These are phyloP conservation scores for Ophiothrix spiculata DNA, from an alignment of 35 echinoderm and acorn worm species.

Conservation along the genomic window DNA sequence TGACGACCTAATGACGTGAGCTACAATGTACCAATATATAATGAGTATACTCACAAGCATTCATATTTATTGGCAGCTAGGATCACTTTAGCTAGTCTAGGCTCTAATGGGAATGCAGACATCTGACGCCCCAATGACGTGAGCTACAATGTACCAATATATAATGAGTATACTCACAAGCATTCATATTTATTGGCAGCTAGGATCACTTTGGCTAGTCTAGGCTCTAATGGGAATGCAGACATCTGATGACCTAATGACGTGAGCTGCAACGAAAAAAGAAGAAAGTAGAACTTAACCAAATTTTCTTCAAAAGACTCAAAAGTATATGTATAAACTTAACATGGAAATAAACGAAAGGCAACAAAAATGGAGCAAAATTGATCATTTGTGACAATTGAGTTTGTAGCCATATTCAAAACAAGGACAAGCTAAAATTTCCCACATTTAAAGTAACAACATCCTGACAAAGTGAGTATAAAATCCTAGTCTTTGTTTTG, in stretches of 20 bases:
- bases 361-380: too few species aligned
- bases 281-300: not conserved
- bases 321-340: too few species aligned
- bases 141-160: too few species aligned
- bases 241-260: slow-evolving; percentile 62
- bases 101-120: slow-evolving; percentile 74
- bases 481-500: too few species aligned
- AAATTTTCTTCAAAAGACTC: too few species aligned
- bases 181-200: slow-evolving; percentile 62
- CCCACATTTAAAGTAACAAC: not conserved
- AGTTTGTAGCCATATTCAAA: not conserved
- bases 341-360: too few species aligned
- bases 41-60: slow-evolving; percentile 78
- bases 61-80: slow-evolving; percentile 59
- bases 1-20: slow-evolving; percentile 57
- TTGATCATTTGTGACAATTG: too few species aligned
- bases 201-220: slow-evolving; percentile 68
- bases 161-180: slow-evolving; percentile 74
- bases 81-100: slow-evolving; percentile 68
- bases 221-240: slow-evolving; percentile 73
- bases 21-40: too few species aligned
- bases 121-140: slow-evolving; percentile 62
- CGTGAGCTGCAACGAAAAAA: slow-evolving; percentile 55
- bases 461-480: too few species aligned
- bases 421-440: too few species aligned